Base-by-base conservation (phyloP, 2,888 invertebrate genomes). In the Drosophila aldrichi region DNA sequence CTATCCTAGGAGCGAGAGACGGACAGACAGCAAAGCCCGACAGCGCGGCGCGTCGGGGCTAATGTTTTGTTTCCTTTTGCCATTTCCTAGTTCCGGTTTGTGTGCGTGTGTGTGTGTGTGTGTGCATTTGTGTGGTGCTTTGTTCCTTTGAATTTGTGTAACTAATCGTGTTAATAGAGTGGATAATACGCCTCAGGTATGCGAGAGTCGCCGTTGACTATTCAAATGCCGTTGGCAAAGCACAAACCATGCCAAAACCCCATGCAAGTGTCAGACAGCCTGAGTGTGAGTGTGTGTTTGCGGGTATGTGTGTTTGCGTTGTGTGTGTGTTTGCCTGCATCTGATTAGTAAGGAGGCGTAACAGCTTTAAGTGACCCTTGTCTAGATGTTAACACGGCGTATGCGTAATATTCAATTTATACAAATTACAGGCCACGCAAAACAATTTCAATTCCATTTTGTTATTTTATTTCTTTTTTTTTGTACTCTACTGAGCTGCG, bases 151-250 rank as follows among this genome's bases (percentile, higher is more conserved):
- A 86, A 86, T 86, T 88, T 88, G 86, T 86, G 88, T 88, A 84
- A 89, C 89, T 85, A 89, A 90, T 89, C 89, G 88, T 86, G 88
- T 85, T 90, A 90, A 89, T 89, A 90, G 89, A 88, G 88, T 88
- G 84, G 80, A 88, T 90, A 86, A 86, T 88, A 77, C 80, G 84
- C 89, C 84, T 86, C 89, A 89, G 90, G 90, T 89, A 84, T 85
- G 81, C 72, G 79, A 68, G 74, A 49, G 49, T 70, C 38, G 64
- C 65, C 72, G 65, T 57, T 59, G 65, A 65, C 77, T 63, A 77
- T 74, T 68, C 57, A 59, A 70, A 70, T 81, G 85, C 81, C 79
- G 67, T 64, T 78, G 84, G 78, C 77, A 56, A 61, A 59, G 64
- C 65, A 52, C 54, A 65, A 73, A 55, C 65, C 74, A 62, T 32